Percentiles rank a stretch among this genome's conserved stretches.
phyloP scores from a whole-genome alignment of 2,797 vertebrate species.

The Chromobotia macracanthus region DNA sequence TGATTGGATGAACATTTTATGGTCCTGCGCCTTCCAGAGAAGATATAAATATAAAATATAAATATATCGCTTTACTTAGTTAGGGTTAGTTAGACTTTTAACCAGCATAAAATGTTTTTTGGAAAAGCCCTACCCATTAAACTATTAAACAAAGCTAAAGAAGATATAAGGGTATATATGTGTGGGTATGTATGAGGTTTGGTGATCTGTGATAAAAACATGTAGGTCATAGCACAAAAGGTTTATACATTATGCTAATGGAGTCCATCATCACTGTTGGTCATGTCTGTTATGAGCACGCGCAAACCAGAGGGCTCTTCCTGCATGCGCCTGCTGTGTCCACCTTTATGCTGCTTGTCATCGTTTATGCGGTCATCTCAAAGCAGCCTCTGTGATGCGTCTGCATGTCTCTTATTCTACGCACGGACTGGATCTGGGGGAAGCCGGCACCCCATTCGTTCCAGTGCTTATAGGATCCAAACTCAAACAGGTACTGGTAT shows the following conservation, averaged over 20 bases:
- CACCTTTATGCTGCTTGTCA: constrained; percentile 42
- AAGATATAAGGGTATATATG: too few relatives aligned
- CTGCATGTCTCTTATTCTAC: constrained; percentile 85
- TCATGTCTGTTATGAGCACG: not conserved
- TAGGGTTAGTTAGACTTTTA: too few relatives aligned
- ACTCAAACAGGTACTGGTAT: constrained; percentile 83
- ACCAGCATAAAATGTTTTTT: too few relatives aligned
- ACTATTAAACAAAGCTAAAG: constrained; percentile 48
- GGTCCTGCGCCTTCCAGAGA: too few relatives aligned
- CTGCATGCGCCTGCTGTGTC: constrained; percentile 27
- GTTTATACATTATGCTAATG: not conserved
- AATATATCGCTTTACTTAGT: too few relatives aligned
- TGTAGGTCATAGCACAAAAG: not conserved
- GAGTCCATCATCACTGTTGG: not conserved
- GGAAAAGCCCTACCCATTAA: constrained; percentile 36
- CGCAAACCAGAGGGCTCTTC: constrained; percentile 9
- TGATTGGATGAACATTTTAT: too few relatives aligned
- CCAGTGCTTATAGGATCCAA: constrained; percentile 82
- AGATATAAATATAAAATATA: too few relatives aligned
- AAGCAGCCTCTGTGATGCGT: constrained; percentile 83
- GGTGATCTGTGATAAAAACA: constrained; percentile 45
- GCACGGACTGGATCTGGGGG: constrained; percentile 85
- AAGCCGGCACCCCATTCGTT: constrained; percentile 84
- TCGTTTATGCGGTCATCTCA: constrained; percentile 71
- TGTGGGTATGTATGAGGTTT: too few relatives aligned